phyloP scores from a whole-genome alignment of 2,113 vertebrate genomes.

The Bos javanicus region DNA sequence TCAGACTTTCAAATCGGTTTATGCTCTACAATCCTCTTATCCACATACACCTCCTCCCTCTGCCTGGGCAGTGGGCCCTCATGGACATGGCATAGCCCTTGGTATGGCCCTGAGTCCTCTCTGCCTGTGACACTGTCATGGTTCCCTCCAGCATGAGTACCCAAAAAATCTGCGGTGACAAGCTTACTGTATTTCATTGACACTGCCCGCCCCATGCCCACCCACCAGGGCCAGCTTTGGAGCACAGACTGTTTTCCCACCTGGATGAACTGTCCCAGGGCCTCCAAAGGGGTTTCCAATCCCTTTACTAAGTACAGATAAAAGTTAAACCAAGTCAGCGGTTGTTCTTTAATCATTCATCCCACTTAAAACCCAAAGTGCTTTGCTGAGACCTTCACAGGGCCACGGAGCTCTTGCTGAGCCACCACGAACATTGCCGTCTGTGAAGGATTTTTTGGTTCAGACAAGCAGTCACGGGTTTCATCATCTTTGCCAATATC shows the following conservation, averaged over 20 bases:
- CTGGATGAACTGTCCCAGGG: background rate
- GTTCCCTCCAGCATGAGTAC: accelerated
- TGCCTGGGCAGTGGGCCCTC: no score
- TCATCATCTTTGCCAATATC: background rate
- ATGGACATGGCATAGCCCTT: accelerated
- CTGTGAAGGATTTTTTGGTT: background rate
- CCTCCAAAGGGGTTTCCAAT: background rate
- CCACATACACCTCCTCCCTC: accelerated
- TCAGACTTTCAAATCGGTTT: background rate
- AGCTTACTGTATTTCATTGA: accelerated
- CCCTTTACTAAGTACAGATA: background rate
- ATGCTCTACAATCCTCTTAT: background rate
- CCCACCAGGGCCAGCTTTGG: accelerated
- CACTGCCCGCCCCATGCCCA: accelerated
- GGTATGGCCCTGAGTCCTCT: background rate
- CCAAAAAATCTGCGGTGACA: accelerated
- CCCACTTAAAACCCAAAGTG: slow-evolving; percentile 36
- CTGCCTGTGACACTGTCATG: accelerated
- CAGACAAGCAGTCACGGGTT: background rate
- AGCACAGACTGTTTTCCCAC: background rate
- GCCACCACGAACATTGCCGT: background rate
- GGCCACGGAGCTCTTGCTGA: background rate
- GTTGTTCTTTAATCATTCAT: slow-evolving; percentile 19
- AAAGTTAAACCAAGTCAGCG: background rate
- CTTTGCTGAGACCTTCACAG: background rate